Conservation (phyloP, 2,113 vertebrate genomes). For the Ctenodactylus gundi region DNA sequence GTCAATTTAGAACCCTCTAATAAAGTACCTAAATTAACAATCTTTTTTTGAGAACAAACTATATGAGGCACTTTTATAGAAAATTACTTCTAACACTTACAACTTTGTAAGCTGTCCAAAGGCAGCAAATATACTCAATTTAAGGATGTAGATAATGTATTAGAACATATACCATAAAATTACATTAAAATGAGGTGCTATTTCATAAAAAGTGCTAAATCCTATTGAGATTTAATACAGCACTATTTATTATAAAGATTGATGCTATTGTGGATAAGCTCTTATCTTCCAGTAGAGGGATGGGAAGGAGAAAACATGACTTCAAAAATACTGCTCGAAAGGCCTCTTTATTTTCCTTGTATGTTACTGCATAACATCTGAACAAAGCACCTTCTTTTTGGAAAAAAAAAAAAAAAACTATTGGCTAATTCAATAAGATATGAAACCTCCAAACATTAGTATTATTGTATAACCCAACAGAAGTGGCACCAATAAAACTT, state of each 20-base stretch:
- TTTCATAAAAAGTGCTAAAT: conserved; percentile 36
- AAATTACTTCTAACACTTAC: conserved; percentile 53
- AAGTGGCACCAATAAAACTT: not conserved
- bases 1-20: conserved; percentile 17
- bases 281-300: not conserved
- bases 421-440: not conserved
- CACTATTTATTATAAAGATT: conserved; percentile 40
- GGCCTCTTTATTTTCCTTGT: not conserved
- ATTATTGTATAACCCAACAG: not conserved
- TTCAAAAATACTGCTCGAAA: conserved; percentile 16
- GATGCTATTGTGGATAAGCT: not conserved
- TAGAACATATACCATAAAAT: conserved; percentile 51
- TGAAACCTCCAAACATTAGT: not conserved
- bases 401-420: too few species aligned
- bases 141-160: conserved; percentile 47
- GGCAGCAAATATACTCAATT: conserved; percentile 49
- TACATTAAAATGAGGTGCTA: conserved; percentile 50
- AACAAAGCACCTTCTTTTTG: not conserved
- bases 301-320: not conserved
- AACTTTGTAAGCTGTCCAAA: conserved; percentile 44
- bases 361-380: not conserved
- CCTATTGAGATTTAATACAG: not conserved
- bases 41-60: conserved; percentile 9
- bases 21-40: conserved; percentile 43
- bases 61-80: conserved; percentile 15